Evolutionary conservation across 2,888 invertebrate species (phyloP), one percentile per base, ranked within the genome.

Genomic region (Blera fallax): DNA sequence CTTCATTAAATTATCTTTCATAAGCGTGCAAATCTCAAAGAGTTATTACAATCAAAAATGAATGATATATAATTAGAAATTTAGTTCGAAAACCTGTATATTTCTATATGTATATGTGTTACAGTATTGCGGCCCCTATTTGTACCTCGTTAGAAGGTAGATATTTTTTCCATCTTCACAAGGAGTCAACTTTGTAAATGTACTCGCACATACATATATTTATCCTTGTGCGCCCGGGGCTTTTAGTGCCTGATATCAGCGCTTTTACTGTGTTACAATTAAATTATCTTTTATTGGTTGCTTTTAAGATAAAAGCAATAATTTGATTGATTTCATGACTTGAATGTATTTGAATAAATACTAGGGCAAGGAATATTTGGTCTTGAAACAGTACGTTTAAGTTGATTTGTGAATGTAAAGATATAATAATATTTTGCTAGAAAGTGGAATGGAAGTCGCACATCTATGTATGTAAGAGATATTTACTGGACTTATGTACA

Each of bases 261-360:
- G 24, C 27, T 69, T 29, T 43, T 29, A 18, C 10, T 45, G 21
- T 32, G 43, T 56, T 11, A n/a, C 56, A 58, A 58, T 70, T 45
- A 8, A 70, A 56, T 58, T 48, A 43, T 10, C 21, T 70, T 16
- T 45, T 32, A 34, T 48, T 21, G 10, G 14, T 54, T 40, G 40
- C 27, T 69, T 40, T 54, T 29, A 43, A 29, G 52, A 16, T 56
- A 45, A 70, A 43, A 45, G 56, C 32, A 70, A 24, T 58, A 70
- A 70, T 45, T 56, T 56, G 56, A 32, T 50, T 50, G 16, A 50
- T 60, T 60, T 50, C 16, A 45, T 6, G 14, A 52, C 3, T 8
- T 54, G 8, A 29, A 2, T n/a, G 7, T 18, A 18, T 48, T 48
- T 21, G 21, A n/a, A 16, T 45, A 16, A 16, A 45, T 18, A 18